phyloP scores from a whole-genome alignment of 2,797 vertebrate genomes.

The Melopsittacus undulatus region DNA sequence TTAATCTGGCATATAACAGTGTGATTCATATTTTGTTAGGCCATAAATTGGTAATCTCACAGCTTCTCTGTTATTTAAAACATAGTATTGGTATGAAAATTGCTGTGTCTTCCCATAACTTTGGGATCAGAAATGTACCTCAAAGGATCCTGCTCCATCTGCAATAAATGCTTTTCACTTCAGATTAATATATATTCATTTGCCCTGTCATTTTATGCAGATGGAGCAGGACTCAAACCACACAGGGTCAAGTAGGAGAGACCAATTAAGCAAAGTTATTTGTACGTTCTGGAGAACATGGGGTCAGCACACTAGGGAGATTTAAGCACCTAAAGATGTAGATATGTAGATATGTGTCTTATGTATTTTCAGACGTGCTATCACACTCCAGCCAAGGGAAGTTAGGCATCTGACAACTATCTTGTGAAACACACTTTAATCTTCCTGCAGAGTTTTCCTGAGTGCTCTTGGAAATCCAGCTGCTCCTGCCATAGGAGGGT shows the following conservation, averaged over 20 bases:
- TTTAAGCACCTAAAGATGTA: slow-evolving; percentile 36
- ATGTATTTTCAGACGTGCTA: slow-evolving; percentile 16
- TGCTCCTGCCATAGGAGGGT: not conserved
- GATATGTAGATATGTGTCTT: not conserved
- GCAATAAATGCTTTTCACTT: slow-evolving; percentile 36
- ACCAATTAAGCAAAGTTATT: slow-evolving; percentile 46
- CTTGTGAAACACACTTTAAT: not conserved
- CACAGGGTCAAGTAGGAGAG: not conserved
- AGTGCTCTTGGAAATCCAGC: not conserved
- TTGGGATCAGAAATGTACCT: slow-evolving; percentile 7
- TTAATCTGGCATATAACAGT: not conserved
- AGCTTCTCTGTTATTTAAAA: slow-evolving; percentile 23
- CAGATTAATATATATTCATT: slow-evolving; percentile 44
- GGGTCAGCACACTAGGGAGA: not conserved
- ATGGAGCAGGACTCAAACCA: slow-evolving; percentile 4
- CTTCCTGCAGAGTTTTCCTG: not conserved
- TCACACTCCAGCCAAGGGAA: not conserved
- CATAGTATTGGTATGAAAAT: slow-evolving; percentile 19
- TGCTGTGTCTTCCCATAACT: not conserved
- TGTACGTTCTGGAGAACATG: slow-evolving; percentile 29
- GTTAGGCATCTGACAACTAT: slow-evolving; percentile 2
- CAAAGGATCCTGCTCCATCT: not conserved
- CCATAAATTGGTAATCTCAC: not conserved
- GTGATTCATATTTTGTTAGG: slow-evolving; percentile 1
- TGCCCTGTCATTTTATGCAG: slow-evolving; percentile 16